Base-by-base conservation (phyloP, 2,113 vertebrate genomes). In the Vanacampus margaritifer region DNA sequence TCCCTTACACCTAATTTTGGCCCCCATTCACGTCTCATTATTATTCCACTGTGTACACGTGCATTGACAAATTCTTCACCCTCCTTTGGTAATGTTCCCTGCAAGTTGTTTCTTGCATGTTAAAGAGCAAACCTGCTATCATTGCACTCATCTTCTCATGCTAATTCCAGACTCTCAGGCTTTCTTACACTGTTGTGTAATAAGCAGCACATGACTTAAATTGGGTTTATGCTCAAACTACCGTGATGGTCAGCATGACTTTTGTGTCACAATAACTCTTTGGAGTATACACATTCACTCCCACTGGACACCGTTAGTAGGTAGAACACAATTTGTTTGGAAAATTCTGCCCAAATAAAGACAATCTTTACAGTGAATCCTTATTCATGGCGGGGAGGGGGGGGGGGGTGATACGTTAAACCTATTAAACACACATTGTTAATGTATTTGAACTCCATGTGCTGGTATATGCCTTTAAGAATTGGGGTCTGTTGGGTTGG, bases 1-100 rank as follows among this genome's bases (percentile, higher is more conserved):
- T 78, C 46, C 73, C 43, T 67, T 36, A 32, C 66, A n/a, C 68
- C 61, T 83, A 75, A 87, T 77, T 87, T 68, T 85, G 76, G 76
- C 69, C 64, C 71, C 28, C 21, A 45, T 80, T 82, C 74, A 78
- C 79, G 58, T 82, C 67, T 83, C 59, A 83, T 69, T 23, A 80
- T 76, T n/a, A n/a, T 70, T 82, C 68, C 56, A 39, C 54, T 12
- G 19, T 68, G 48, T 56, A 28, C 45, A 41, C 36, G 41, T 23
- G 45, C 74, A 68, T 79, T 73, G 66, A 73, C 66, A 51, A 48
- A 21, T 62, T 69, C 37, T 24, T 24, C 54, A 58, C 28, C 8
- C 17, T 9, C 32, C 69, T 16, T n/a, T 4, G 50, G 36, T 48
- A 39, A 28, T 45, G 4, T 50, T 50, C 11, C 2, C 17, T 28